Percentiles rank a stretch among this genome's conserved stretches.
These are phyloP conservation scores for Cataglyphis cursor DNA, from an alignment of 2,888 invertebrate genomes.

Conservation along the genomic window DNA sequence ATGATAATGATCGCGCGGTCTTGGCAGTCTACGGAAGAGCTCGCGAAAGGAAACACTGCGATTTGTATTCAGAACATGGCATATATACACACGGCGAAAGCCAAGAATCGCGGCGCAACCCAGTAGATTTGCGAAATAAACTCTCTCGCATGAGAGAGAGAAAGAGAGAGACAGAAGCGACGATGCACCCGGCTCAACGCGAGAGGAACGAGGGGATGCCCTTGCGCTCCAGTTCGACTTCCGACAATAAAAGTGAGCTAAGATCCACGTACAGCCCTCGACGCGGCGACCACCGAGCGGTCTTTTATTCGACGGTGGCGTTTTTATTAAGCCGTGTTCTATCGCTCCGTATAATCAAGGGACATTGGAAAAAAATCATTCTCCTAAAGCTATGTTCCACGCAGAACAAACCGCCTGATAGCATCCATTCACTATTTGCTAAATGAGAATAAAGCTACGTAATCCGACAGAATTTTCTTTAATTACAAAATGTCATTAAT, in stretches of 20 bases:
- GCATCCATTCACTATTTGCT: constrained; percentile 24
- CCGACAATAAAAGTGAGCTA: constrained; percentile 79
- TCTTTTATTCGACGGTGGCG: constrained; percentile 67
- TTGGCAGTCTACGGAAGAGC: constrained; percentile 70
- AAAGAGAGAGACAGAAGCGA: constrained; percentile 10
- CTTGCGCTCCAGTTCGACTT: constrained; percentile 75
- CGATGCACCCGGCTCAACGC: constrained; percentile 6
- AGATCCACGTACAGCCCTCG: constrained; percentile 66
- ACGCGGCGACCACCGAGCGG: constrained; percentile 5
- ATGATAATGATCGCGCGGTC: constrained; percentile 82
- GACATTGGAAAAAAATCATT: constrained; percentile 69
- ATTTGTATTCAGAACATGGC: constrained; percentile 83
- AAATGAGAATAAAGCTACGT: constrained; percentile 19
- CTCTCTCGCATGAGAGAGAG: constrained; percentile 57
- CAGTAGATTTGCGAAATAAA: constrained; percentile 80
- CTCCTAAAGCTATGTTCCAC: constrained; percentile 24
- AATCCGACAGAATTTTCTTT: constrained; percentile 6
- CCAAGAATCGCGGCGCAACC: constrained; percentile 65
- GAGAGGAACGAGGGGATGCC: constrained; percentile 35
- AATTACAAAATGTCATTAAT: constrained; percentile 24
- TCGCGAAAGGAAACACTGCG: constrained; percentile 79
- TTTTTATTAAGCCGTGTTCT: constrained; percentile 56
- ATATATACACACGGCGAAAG: constrained; percentile 64
- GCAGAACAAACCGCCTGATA: constrained; percentile 30
- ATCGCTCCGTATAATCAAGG: constrained; percentile 68